Conservation (phyloP, 2,888 invertebrate genomes). For the Dasypolia templi region DNA sequence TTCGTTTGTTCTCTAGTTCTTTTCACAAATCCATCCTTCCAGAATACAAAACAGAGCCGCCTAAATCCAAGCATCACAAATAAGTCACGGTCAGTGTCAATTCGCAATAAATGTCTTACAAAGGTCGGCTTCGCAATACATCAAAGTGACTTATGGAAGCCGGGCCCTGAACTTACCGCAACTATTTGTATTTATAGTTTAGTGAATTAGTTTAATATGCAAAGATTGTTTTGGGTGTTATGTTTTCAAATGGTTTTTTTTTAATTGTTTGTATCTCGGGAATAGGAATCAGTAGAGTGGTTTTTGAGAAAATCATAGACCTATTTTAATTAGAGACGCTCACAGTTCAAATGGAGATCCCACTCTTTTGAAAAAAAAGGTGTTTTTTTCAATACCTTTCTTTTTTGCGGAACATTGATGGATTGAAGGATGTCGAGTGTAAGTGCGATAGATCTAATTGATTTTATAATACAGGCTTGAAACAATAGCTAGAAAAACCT, state of each 20-base stretch:
- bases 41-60: conserved; percentile 8
- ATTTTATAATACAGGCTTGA: not conserved
- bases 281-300: not conserved
- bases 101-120: conserved; percentile 44
- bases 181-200: conserved; percentile 21
- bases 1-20: not conserved
- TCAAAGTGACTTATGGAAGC: conserved; percentile 51
- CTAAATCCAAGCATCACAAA: conserved; percentile 36
- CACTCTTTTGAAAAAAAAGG: not conserved
- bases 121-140: conserved; percentile 45
- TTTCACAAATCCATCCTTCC: no score
- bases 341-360: no score
- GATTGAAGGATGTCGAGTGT: no score
- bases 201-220: not conserved
- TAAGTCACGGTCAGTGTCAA: conserved; percentile 51
- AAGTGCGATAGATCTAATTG: no score
- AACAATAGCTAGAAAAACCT: not conserved
- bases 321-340: no score
- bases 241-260: not conserved
- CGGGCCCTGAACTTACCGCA: conserved; percentile 35
- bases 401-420: no score
- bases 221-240: not conserved
- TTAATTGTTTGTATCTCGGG: no score
- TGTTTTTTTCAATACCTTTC: no score
- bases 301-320: no score